phyloP scores from a whole-genome alignment of 2,113 vertebrate genomes.

The Orthonyx spaldingii region DNA sequence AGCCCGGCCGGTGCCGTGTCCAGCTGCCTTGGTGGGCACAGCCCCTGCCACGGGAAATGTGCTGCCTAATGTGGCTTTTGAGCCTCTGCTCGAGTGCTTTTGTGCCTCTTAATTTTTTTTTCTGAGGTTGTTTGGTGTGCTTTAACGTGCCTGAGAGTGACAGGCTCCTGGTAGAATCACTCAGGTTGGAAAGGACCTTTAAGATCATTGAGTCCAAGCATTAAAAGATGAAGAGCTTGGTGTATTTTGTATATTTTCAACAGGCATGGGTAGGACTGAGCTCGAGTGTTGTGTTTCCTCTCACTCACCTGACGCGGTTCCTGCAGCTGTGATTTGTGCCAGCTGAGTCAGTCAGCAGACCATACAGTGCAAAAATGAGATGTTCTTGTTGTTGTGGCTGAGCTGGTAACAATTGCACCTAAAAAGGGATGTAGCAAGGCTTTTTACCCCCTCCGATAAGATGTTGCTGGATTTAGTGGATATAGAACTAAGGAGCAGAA shows the following conservation, averaged over 20 bases:
- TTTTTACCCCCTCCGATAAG: accelerated
- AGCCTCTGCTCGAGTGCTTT: accelerated
- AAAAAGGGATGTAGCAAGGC: accelerated
- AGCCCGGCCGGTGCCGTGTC: neutral
- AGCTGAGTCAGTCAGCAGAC: neutral
- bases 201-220: neutral
- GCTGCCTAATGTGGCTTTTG: accelerated
- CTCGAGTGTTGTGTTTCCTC: accelerated
- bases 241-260: neutral
- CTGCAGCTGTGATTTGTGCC: neutral
- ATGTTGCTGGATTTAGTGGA: neutral
- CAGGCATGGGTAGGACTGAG: too few species aligned
- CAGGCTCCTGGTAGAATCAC: neutral
- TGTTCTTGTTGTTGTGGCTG: neutral
- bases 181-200: neutral
- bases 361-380: neutral
- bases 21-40: neutral
- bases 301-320: accelerated
- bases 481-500: neutral
- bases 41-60: accelerated
- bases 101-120: neutral
- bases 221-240: neutral
- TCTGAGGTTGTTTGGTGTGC: accelerated
- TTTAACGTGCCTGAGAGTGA: accelerated
- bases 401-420: neutral